Evolutionary conservation across 2,797 vertebrate genomes (phyloP).

Genomic region (Halcyon leucocephala): DNA sequence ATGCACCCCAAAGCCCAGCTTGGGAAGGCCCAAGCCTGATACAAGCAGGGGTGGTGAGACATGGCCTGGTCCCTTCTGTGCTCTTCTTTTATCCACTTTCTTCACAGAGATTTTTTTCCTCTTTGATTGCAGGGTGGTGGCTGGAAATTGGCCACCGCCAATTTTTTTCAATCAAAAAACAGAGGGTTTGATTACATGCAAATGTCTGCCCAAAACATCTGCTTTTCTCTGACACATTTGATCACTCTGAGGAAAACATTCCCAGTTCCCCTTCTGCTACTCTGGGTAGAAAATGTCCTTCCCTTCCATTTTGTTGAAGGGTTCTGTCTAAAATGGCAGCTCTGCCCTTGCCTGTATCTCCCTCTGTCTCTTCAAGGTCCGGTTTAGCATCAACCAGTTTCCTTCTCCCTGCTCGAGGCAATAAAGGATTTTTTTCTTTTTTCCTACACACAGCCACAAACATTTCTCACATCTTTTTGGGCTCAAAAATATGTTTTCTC

Average conservation of each 20-base stretch:
- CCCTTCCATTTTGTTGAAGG: not conserved
- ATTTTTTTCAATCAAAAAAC: not conserved
- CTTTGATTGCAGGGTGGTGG: not conserved
- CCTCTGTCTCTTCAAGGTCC: not conserved
- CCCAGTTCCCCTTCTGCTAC: not conserved
- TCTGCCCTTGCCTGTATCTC: not conserved
- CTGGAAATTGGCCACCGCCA: not conserved
- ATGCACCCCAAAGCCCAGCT: not conserved
- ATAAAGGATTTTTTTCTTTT: not conserved
- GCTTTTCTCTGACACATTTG: not conserved
- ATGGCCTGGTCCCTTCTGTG: rapidly evolving
- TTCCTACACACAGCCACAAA: not conserved
- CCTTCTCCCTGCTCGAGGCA: not conserved
- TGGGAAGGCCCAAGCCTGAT: not conserved
- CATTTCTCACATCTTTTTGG: not conserved
- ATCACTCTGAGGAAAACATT: not conserved
- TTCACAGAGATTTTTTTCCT: not conserved
- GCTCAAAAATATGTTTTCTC: not conserved
- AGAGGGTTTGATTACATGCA: not conserved
- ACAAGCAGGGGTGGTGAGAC: rapidly evolving
- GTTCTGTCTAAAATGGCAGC: not conserved
- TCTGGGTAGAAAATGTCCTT: not conserved
- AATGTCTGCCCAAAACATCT: not conserved
- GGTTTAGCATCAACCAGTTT: not conserved
- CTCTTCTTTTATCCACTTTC: not conserved